Percentiles rank a stretch among this genome's conserved stretches.
Conservation (phyloP, 2,797 vertebrate genomes). For the Clamator glandarius region DNA sequence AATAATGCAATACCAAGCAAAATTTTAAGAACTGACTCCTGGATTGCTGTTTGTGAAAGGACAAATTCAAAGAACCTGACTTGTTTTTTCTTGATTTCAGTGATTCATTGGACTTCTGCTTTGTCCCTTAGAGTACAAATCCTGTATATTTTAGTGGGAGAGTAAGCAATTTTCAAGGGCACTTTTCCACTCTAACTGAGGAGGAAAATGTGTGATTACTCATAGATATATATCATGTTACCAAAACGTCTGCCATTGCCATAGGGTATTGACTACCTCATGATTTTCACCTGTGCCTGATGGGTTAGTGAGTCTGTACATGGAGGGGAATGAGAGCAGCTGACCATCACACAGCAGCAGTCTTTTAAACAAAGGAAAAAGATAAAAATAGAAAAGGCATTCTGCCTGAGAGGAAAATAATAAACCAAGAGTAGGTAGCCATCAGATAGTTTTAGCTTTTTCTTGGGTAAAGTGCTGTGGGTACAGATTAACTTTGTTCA, state of each 20-base stretch:
- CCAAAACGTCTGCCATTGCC: constrained; percentile 21
- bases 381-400: background rate
- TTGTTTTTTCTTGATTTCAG: constrained; percentile 5
- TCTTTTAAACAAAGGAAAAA: background rate
- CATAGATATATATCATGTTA: constrained; percentile 44
- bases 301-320: background rate
- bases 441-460: background rate
- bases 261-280: constrained; percentile 1
- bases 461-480: constrained; percentile 2
- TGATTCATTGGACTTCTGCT: constrained; percentile 55
- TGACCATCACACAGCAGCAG: background rate
- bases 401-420: constrained; percentile 10
- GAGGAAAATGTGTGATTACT: constrained; percentile 6
- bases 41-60: background rate
- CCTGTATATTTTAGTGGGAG: constrained; percentile 16
- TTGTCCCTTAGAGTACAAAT: constrained; percentile 44
- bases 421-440: background rate
- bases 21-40: background rate
- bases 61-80: constrained; percentile 9
- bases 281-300: constrained; percentile 35
- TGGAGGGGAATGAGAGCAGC: background rate
- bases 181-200: constrained; percentile 17
- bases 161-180: constrained; percentile 54
- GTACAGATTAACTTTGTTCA: constrained; percentile 45
- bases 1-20: background rate